Conservation (phyloP, 2,797 vertebrate genomes). For the Hephaestus fuliginosus region DNA sequence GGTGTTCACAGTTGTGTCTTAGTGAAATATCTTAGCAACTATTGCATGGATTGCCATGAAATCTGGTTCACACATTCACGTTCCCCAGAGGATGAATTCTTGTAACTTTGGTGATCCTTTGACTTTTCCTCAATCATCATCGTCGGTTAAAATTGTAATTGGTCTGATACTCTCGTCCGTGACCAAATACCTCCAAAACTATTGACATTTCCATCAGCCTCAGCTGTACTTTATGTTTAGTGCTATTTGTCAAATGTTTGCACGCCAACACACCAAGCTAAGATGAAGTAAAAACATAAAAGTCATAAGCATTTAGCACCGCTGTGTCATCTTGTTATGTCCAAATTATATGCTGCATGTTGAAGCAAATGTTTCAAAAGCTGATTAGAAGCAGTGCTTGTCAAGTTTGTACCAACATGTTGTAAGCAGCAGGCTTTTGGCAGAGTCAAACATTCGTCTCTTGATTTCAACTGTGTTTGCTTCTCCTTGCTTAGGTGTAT, state of each 20-base stretch:
- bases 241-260: not conserved
- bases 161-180: not conserved
- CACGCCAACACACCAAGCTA: not conserved
- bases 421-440: not conserved
- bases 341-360: not conserved
- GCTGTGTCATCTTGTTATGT: not conserved
- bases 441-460: not conserved
- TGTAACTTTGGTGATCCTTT: too few relatives aligned
- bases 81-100: not conserved
- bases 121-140: not conserved
- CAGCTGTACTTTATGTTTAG: not conserved
- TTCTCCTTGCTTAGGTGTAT: conserved; percentile 5
- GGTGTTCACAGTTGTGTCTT: not conserved
- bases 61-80: not conserved
- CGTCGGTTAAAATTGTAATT: not conserved
- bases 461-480: not conserved
- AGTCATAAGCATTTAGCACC: not conserved
- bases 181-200: not conserved
- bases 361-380: not conserved
- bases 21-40: not conserved
- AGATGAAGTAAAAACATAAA: not conserved
- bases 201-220: too few relatives aligned
- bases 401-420: conserved; percentile 1
- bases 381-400: not conserved
- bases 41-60: not conserved